phyloP scores from a whole-genome alignment of 2,797 vertebrate species.

The Enteromius trimaculatus region DNA sequence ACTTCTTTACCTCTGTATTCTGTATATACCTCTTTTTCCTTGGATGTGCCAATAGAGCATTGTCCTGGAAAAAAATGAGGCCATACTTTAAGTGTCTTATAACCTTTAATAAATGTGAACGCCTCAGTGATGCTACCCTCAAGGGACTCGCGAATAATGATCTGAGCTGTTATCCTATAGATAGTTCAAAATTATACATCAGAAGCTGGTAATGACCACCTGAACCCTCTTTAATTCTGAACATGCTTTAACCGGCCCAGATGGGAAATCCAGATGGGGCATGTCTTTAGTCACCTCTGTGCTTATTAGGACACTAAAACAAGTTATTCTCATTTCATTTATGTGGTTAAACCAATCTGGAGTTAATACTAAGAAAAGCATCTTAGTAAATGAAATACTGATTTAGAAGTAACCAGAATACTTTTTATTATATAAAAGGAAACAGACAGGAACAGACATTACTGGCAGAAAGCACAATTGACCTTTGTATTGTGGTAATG shows the following conservation, averaged over 20 bases:
- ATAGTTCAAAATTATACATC: constrained; percentile 43
- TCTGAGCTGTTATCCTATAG: constrained; percentile 34
- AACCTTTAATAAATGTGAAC: constrained; percentile 31
- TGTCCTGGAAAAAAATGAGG: background rate
- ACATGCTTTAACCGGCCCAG: constrained; percentile 24
- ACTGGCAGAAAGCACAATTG: constrained; percentile 9
- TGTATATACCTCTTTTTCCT: background rate
- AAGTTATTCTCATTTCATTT: constrained; percentile 11
- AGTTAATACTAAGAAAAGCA: background rate
- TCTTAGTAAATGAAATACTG: background rate
- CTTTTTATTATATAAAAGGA: background rate
- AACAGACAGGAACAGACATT: background rate
- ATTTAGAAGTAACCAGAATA: background rate
- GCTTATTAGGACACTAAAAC: constrained; percentile 17
- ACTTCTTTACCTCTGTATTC: background rate
- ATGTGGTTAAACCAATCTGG: background rate
- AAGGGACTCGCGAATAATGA: constrained; percentile 35
- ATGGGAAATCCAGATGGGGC: constrained; percentile 21
- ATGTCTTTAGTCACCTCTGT: constrained; percentile 37
- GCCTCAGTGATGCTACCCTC: constrained; percentile 23
- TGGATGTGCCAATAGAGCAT: background rate
- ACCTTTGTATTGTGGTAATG: background rate
- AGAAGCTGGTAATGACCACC: constrained; percentile 48
- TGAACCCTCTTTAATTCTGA: constrained; percentile 42
- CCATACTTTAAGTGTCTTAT: constrained; percentile 15